Percentiles rank a stretch among this genome's conserved stretches.
phyloP scores from a whole-genome alignment of 2,888 invertebrate species.

The Toxonevra muliebris region DNA sequence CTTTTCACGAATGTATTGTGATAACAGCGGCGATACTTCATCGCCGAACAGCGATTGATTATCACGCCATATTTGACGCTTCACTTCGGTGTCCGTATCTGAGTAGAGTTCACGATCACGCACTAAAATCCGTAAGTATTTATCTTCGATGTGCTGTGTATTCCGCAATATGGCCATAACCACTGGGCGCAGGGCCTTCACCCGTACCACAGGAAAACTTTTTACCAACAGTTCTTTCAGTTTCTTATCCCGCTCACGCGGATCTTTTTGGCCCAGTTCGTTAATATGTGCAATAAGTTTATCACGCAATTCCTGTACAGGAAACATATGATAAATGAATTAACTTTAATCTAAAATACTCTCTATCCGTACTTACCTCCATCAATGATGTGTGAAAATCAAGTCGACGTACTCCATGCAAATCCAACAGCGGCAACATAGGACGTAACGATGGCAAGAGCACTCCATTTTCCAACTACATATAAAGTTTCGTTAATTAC shows the following conservation, averaged over 20 bases:
- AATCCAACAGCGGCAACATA: slow-evolving; percentile 92
- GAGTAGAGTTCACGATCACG: slow-evolving; percentile 89
- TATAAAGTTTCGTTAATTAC: slow-evolving; percentile 7
- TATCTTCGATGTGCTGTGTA: slow-evolving; percentile 92
- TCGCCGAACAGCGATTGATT: slow-evolving; percentile 97
- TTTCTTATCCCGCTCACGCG: slow-evolving; percentile 74
- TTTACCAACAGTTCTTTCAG: slow-evolving; percentile 89
- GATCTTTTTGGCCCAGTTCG: slow-evolving; percentile 73
- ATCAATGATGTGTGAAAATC: slow-evolving; percentile 96
- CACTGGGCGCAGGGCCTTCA: slow-evolving; percentile 89
- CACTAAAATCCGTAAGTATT: slow-evolving; percentile 80
- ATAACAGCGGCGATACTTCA: slow-evolving; percentile 94
- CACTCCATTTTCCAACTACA: slow-evolving; percentile 88
- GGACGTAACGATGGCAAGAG: slow-evolving; percentile 90
- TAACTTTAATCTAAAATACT: not conserved
- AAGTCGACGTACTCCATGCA: slow-evolving; percentile 89
- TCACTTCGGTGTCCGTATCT: slow-evolving; percentile 95
- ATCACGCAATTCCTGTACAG: slow-evolving; percentile 70
- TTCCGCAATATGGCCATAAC: slow-evolving; percentile 95
- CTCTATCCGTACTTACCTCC: slow-evolving; percentile 66
- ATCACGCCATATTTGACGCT: slow-evolving; percentile 97
- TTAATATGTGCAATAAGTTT: slow-evolving; percentile 82
- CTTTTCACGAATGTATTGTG: slow-evolving; percentile 93
- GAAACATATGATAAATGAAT: not conserved
- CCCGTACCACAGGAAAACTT: slow-evolving; percentile 93